Evolutionary conservation across 2,113 vertebrate genomes (phyloP).

Genomic region (Indicator indicator): DNA sequence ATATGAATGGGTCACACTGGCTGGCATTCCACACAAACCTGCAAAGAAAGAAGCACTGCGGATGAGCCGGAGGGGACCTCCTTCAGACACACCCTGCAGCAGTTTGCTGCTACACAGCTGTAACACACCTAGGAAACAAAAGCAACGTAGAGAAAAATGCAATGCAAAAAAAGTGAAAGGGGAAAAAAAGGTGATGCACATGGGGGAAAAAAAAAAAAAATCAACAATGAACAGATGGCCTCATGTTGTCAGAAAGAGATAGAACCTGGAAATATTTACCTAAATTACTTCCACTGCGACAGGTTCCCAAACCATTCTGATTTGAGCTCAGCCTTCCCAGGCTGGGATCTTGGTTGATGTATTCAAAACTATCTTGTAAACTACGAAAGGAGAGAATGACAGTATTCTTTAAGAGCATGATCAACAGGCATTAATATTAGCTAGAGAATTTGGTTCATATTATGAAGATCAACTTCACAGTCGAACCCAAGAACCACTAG

Average conservation of each 20-base stretch:
- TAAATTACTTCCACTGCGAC: constrained; percentile 79
- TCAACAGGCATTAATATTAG: neutral
- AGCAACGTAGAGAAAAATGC: constrained; percentile 51
- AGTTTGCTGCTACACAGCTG: constrained; percentile 78
- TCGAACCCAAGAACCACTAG: neutral
- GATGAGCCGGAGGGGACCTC: constrained; percentile 82
- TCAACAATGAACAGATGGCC: constrained; percentile 8
- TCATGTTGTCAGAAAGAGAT: neutral
- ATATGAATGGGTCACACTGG: constrained; percentile 64
- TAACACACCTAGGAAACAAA: constrained; percentile 78
- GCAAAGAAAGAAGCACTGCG: constrained; percentile 86
- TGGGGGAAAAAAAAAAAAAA: neutral
- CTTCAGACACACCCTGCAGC: constrained; percentile 78
- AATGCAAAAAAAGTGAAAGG: constrained; percentile 16
- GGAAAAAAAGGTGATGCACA: neutral
- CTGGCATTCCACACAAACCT: constrained; percentile 86
- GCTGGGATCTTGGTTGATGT: constrained; percentile 80
- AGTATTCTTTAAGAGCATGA: neutral
- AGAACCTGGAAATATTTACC: constrained; percentile 74
- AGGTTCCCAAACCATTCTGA: constrained; percentile 75
- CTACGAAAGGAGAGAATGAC: constrained; percentile 63
- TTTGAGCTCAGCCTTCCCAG: constrained; percentile 74
- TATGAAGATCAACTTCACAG: neutral
- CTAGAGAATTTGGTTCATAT: neutral
- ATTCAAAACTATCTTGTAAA: constrained; percentile 89